Percentiles rank a stretch among this genome's conserved stretches.
phyloP scores from a whole-genome alignment of 2,888 invertebrate genomes.

The Norana najaformis region DNA sequence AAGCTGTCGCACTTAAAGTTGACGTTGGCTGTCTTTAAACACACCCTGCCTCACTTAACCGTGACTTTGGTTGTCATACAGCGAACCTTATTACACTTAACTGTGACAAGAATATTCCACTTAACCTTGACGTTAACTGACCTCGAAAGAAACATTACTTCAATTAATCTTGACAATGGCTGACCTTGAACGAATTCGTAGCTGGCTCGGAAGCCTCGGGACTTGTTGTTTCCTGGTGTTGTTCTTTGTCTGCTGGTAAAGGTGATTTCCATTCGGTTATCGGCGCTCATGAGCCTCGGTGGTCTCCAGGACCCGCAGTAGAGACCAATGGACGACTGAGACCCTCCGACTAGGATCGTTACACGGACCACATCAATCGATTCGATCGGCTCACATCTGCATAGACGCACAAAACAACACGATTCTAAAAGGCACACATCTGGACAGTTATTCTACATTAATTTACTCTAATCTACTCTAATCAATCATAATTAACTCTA shows the following conservation, averaged over 20 bases:
- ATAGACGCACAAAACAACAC: slow-evolving; percentile 25
- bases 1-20: background rate
- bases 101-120: background rate
- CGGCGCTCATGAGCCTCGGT: slow-evolving; percentile 89
- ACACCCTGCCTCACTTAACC: background rate
- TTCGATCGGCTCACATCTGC: slow-evolving; percentile 61
- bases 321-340: slow-evolving; percentile 82
- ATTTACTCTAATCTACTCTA: background rate
- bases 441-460: background rate
- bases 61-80: background rate
- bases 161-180: background rate
- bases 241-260: slow-evolving; percentile 75
- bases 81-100: background rate
- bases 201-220: slow-evolving; percentile 81
- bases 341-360: slow-evolving; percentile 79
- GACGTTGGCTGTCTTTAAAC: background rate
- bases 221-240: background rate
- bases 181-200: slow-evolving; percentile 86
- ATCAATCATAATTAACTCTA: background rate
- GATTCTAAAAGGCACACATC: background rate
- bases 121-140: background rate
- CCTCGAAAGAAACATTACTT: too few species aligned
- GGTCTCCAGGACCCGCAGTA: slow-evolving; percentile 84
- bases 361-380: slow-evolving; percentile 76
- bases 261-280: slow-evolving; percentile 81